These are phyloP conservation scores for Molossus alvarezi DNA, from an alignment of 2,797 vertebrate species.

Conservation along the genomic window DNA sequence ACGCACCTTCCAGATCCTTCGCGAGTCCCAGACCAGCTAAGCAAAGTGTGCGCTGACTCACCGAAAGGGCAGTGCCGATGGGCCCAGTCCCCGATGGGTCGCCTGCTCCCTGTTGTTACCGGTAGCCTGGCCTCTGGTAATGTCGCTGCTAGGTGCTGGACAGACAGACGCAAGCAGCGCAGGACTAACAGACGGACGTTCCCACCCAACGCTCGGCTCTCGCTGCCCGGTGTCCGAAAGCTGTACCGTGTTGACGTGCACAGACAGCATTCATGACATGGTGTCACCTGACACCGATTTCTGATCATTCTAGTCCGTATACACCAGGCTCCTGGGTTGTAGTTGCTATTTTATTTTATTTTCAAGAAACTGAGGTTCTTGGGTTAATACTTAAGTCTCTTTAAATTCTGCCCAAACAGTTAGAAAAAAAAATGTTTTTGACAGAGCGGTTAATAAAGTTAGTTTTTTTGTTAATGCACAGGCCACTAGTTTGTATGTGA, in stretches of 20 bases:
- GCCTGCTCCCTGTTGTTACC: background rate
- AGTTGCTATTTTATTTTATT: constrained; percentile 6
- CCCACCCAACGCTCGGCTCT: background rate
- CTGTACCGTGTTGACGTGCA: background rate
- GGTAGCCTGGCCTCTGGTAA: background rate
- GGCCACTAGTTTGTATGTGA: background rate
- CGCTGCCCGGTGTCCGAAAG: background rate
- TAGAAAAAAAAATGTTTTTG: background rate
- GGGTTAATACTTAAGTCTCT: background rate
- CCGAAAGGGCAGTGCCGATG: background rate
- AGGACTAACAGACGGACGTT: background rate
- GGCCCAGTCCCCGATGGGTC: background rate
- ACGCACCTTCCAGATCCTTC: background rate
- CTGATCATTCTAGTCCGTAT: background rate
- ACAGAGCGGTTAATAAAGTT: background rate
- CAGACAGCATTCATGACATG: background rate
- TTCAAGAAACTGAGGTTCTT: background rate
- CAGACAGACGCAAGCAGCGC: background rate
- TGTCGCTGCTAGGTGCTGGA: background rate
- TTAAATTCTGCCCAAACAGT: background rate
- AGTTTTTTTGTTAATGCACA: background rate
- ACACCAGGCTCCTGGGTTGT: background rate
- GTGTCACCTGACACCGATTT: background rate
- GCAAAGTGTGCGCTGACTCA: background rate
- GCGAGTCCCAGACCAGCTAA: background rate